Evolutionary conservation across 2,888 invertebrate species (phyloP).

Genomic region (Tetheella fluctuosa): DNA sequence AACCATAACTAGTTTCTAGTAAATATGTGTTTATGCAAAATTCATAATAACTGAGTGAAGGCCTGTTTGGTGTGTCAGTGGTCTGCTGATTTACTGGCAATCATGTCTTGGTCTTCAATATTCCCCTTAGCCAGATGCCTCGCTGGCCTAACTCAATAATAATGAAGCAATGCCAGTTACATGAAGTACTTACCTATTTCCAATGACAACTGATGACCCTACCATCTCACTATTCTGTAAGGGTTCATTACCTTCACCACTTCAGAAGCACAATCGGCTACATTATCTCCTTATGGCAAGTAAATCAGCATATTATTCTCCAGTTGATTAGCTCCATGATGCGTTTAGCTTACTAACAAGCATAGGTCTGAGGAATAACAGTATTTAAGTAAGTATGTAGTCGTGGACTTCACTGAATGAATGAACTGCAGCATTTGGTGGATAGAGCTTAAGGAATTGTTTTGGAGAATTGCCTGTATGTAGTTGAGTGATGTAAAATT

Average conservation of each 20-base stretch:
- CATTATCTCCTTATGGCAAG: conserved; percentile 6
- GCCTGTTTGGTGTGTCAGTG: no score
- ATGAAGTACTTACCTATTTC: not conserved
- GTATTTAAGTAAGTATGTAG: not conserved
- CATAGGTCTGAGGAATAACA: conserved; percentile 3
- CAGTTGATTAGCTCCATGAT: not conserved
- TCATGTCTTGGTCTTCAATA: no score
- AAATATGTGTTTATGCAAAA: no score
- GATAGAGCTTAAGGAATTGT: not conserved
- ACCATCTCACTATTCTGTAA: not conserved
- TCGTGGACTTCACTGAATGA: conserved; percentile 6
- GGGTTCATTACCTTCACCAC: not conserved
- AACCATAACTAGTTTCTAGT: no score
- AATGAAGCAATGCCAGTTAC: not conserved
- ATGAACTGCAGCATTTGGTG: not conserved
- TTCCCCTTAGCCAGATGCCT: no score
- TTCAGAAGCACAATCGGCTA: conserved; percentile 3
- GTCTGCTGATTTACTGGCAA: no score
- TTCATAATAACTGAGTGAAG: no score
- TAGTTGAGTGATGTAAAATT: no score
- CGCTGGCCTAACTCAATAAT: no score
- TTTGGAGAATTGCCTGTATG: not conserved
- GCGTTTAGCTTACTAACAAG: conserved; percentile 3
- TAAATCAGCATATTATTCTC: conserved; percentile 7
- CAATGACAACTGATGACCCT: not conserved